These are phyloP conservation scores for Phenganax stokvisi DNA, from an alignment of 92 coral and sea anemone genomes.

Conservation along the genomic window DNA sequence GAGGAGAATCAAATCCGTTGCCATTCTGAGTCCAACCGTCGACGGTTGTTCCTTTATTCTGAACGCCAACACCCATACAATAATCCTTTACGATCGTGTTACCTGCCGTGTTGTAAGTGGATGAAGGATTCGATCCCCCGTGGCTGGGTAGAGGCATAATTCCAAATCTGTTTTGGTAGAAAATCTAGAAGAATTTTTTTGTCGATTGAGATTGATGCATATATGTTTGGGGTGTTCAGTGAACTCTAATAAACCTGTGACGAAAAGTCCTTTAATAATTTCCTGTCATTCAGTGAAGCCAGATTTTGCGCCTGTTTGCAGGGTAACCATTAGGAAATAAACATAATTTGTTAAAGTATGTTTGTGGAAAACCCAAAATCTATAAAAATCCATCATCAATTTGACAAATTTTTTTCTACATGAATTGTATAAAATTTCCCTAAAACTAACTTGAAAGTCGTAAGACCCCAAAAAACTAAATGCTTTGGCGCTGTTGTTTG, in stretches of 20 bases:
- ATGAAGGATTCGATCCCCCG: conserved; percentile 78
- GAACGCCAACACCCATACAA: conserved; percentile 78
- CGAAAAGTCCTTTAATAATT: too few species aligned
- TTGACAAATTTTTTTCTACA: too few species aligned
- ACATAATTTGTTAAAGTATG: too few species aligned
- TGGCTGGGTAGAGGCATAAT: conserved; percentile 50
- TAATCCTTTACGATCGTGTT: conserved; percentile 49
- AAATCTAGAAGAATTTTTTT: conserved; percentile 37
- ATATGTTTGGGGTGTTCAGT: background rate
- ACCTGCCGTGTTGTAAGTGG: conserved; percentile 51
- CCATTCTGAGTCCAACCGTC: conserved; percentile 78
- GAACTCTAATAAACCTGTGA: background rate
- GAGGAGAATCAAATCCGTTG: conserved; percentile 65
- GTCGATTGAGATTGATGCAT: background rate
- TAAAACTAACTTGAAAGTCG: too few species aligned
- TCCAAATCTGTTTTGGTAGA: conserved; percentile 75
- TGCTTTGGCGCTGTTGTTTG: too few species aligned
- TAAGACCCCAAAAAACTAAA: too few species aligned
- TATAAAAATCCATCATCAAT: too few species aligned
- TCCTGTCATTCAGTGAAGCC: too few species aligned
- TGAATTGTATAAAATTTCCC: too few species aligned
- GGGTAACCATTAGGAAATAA: too few species aligned
- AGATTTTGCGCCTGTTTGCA: too few species aligned
- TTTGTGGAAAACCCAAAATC: too few species aligned
- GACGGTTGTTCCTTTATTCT: conserved; percentile 52